These are phyloP conservation scores for Gibbula magus DNA, from an alignment of 2,888 invertebrate genomes.

Conservation along the genomic window DNA sequence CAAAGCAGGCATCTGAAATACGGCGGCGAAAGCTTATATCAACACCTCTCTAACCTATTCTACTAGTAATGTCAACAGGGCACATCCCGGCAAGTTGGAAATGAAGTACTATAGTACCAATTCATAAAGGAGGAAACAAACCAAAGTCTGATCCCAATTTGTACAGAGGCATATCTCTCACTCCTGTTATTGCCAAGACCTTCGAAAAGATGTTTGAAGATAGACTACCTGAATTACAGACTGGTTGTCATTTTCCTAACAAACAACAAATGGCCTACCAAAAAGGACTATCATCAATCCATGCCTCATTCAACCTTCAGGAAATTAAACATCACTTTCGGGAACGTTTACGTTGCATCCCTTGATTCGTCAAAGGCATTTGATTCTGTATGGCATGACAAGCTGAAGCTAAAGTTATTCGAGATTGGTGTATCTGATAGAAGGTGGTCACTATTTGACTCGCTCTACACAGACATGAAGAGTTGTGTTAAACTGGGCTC, in stretches of 20 bases:
- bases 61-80: too few relatives aligned
- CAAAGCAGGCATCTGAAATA: too few relatives aligned
- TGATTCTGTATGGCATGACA: constrained; percentile 16
- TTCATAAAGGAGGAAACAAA: constrained; percentile 29
- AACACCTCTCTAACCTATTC: too few relatives aligned
- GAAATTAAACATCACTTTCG: neutral
- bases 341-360: neutral
- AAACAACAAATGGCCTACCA: constrained; percentile 33
- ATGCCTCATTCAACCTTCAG: constrained; percentile 18
- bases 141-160: neutral
- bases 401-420: neutral
- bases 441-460: too few relatives aligned
- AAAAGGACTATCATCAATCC: neutral
- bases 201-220: constrained; percentile 1
- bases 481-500: too few relatives aligned
- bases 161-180: constrained; percentile 20
- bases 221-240: neutral
- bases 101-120: neutral
- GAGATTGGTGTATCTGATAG: neutral
- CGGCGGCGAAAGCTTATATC: too few relatives aligned
- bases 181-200: constrained; percentile 16
- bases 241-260: neutral
- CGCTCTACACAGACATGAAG: too few relatives aligned
- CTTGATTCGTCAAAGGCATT: constrained; percentile 29
- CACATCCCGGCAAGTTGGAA: constrained; percentile 7